Evolutionary conservation across 2,113 vertebrate genomes (phyloP), one percentile per base, ranked within the genome.

Genomic region (Microcebus murinus): DNA sequence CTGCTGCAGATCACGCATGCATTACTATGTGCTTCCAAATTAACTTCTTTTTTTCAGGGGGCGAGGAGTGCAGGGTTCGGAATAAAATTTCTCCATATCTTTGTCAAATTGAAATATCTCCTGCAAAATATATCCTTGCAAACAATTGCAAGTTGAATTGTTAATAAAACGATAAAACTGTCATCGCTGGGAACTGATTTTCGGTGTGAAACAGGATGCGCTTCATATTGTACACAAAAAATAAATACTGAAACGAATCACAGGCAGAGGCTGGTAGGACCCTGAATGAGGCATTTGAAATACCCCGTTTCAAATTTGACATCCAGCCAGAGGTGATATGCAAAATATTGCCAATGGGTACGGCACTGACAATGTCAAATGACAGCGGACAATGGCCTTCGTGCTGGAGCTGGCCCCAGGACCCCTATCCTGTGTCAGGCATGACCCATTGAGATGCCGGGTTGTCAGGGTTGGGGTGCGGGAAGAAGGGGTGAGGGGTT

Each of bases 381-480:
- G 6, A 9, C 20, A 70, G 6, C 3, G 65, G 63, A 21, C 18
- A 1, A 5, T 7, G 85, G 57, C 25, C 57, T 55, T 10, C 0
- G 0, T 34, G 10, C 42, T 31, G 55, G 36, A 39, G 12, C 1
- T 1, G 36, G 15, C 20, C 84, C n/a, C 5, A 3, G 36, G n/a
- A 1, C 14, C 50, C 71, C 59, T 13, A 27, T 12, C 2, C 39
- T 9, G 4, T 48, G 17, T 13, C 48, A 52, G 57, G 59, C 67
- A n/a, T 3, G 61, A 25, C 12, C 31, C 23, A 17, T 6, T n/a
- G n/a, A 31, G 25, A 20, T 86, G 36, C 20, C 31, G 48, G 42
- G 8, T 71, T 27, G 6, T 15, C 3, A 11, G 34, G 31, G 0
- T 52, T 1, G 10, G 31, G 6, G 6, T 1, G 45, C 2, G 0